phyloP scores from a whole-genome alignment of 2,113 vertebrate species.

The Pholis gunnellus region DNA sequence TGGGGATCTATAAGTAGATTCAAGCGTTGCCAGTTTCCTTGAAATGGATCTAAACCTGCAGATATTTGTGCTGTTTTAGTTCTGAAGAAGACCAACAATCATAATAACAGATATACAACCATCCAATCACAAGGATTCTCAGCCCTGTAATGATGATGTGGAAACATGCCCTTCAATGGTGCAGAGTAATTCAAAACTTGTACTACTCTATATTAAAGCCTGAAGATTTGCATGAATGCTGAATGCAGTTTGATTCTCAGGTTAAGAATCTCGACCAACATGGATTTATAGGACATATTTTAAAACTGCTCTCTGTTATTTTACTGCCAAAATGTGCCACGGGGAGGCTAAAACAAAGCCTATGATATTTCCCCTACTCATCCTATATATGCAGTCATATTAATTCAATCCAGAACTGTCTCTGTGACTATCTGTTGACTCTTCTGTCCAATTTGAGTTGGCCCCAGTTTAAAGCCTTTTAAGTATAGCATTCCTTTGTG shows the following conservation, averaged over 20 bases:
- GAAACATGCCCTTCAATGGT: neutral
- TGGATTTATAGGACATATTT: neutral
- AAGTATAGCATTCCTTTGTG: constrained; percentile 1
- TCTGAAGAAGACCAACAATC: neutral
- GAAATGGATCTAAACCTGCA: neutral
- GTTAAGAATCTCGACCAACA: constrained; percentile 4
- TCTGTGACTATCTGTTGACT: constrained; percentile 6
- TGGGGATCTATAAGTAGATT: neutral
- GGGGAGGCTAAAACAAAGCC: constrained; percentile 36
- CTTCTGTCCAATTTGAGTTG: constrained; percentile 25
- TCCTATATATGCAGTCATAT: neutral
- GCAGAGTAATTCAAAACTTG: neutral
- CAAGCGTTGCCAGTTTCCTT: constrained; percentile 6
- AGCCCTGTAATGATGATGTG: neutral
- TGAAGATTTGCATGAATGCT: neutral
- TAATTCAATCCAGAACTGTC: constrained; percentile 44
- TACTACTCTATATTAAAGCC: neutral
- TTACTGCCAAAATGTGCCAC: constrained; percentile 17
- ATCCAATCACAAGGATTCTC: neutral
- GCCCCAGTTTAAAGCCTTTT: constrained; percentile 19
- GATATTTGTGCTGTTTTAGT: neutral
- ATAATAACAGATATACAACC: neutral
- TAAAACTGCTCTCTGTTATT: constrained; percentile 2
- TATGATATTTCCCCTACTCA: constrained; percentile 16
- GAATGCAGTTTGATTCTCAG: neutral